Percentiles rank a stretch among this genome's conserved stretches.
phyloP scores from a whole-genome alignment of 2,113 vertebrate species.

The Bufo gargarizans region DNA sequence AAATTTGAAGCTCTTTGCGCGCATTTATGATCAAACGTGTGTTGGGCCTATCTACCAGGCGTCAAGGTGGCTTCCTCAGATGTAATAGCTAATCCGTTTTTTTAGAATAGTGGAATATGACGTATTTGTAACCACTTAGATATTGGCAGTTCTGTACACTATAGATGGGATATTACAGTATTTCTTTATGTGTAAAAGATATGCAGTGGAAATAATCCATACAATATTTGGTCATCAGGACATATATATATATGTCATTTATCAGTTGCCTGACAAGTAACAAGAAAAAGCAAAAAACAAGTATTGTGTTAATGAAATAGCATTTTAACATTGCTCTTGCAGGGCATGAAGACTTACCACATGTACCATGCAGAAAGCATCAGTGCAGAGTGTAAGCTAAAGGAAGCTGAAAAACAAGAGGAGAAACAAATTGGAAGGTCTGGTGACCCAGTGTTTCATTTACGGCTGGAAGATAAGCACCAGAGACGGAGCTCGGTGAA shows the following conservation, averaged over 20 bases:
- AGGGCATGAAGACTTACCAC: constrained; percentile 99
- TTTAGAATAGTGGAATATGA: neutral
- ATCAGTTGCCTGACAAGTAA: neutral
- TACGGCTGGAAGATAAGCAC: constrained; percentile 90
- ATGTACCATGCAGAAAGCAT: constrained; percentile 98
- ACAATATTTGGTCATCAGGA: neutral
- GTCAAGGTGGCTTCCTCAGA: no score
- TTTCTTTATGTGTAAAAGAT: no score
- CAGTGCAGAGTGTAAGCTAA: constrained; percentile 95
- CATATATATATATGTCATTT: neutral
- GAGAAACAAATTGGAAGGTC: constrained; percentile 92
- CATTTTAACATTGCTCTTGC: constrained; percentile 49
- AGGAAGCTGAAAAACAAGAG: constrained; percentile 97
- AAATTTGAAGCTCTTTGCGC: no score
- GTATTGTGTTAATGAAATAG: neutral
- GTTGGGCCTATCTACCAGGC: no score
- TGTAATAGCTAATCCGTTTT: neutral
- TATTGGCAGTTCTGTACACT: neutral
- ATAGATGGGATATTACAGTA: neutral
- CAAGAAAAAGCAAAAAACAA: neutral
- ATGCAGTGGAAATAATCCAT: neutral
- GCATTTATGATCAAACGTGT: no score
- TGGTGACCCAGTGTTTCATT: constrained; percentile 88
- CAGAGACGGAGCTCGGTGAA: constrained; percentile 95
- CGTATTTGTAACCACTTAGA: neutral